Evolutionary conservation across 2,113 vertebrate species (phyloP).

Genomic region (Tor tambroides): DNA sequence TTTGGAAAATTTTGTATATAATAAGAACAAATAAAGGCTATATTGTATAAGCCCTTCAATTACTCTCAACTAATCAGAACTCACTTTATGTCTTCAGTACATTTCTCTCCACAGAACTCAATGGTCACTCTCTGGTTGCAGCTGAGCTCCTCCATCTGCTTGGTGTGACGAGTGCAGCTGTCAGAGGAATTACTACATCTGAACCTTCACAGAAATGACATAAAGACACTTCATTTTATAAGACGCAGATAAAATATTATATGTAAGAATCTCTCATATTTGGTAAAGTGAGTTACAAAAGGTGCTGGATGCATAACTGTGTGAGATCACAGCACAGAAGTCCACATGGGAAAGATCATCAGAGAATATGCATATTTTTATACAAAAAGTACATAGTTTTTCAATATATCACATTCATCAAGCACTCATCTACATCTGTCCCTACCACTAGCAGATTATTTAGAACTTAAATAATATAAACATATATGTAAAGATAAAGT

Average conservation of each 20-base stretch:
- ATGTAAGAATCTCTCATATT: background rate
- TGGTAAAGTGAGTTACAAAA: background rate
- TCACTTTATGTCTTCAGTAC: conserved; percentile 24
- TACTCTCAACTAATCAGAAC: background rate
- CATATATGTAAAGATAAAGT: too few relatives aligned
- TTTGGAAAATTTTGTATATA: background rate
- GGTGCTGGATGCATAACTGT: background rate
- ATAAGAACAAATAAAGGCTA: background rate
- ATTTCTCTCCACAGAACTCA: background rate
- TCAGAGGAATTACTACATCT: conserved; percentile 29
- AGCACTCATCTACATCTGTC: background rate
- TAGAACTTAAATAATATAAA: too few relatives aligned
- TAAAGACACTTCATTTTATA: background rate
- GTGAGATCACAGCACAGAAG: background rate
- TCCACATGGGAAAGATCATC: background rate
- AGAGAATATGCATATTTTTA: background rate
- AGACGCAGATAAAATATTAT: background rate
- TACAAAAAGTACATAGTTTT: background rate
- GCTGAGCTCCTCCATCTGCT: background rate
- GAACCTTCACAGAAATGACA: conserved; percentile 10
- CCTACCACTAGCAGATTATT: background rate
- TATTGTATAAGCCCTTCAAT: background rate
- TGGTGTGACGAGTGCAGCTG: background rate
- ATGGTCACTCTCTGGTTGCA: conserved; percentile 40
- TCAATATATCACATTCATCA: background rate